Evolutionary conservation across 1,140 invertebrate genomes (phyloP).

Genomic region (Drosophila oshimai): DNA sequence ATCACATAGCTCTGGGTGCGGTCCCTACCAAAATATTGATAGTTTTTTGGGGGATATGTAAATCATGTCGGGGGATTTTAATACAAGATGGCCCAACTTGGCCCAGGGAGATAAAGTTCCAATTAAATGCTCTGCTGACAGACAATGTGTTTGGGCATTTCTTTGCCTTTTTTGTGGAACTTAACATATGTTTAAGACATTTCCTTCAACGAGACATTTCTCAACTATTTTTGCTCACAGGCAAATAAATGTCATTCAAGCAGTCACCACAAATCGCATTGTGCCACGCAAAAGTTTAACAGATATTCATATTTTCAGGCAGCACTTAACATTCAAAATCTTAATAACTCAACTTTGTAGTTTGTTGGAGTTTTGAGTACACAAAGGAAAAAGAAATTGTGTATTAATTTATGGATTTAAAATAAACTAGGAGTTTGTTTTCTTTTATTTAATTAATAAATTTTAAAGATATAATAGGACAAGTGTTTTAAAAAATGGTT

Average conservation of each 20-base stretch:
- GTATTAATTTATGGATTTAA: too few species aligned
- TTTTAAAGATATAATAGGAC: too few species aligned
- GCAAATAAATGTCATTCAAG: constrained; percentile 17
- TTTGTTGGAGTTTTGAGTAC: neutral
- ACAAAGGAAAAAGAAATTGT: neutral
- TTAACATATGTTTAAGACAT: neutral
- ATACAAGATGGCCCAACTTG: constrained; percentile 2
- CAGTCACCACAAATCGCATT: constrained; percentile 1
- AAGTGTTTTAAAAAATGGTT: too few species aligned
- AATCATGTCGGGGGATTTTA: constrained; percentile 28
- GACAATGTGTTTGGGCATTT: neutral
- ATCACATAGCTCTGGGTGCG: constrained; percentile 33
- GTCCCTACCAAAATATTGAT: constrained; percentile 6
- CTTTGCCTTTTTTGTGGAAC: neutral
- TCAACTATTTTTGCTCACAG: neutral
- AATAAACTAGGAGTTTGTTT: too few species aligned
- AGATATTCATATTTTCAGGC: constrained; percentile 1
- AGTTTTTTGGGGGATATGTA: constrained; percentile 18
- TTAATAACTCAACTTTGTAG: constrained; percentile 19
- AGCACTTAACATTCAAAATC: constrained; percentile 25
- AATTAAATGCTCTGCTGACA: constrained; percentile 15
- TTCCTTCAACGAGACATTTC: neutral
- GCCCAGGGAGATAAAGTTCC: constrained; percentile 3
- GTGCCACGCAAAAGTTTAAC: constrained; percentile 1
- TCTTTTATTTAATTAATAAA: too few species aligned